Evolutionary conservation across 2,797 vertebrate species (phyloP).

Genomic region (Carduelis carduelis): DNA sequence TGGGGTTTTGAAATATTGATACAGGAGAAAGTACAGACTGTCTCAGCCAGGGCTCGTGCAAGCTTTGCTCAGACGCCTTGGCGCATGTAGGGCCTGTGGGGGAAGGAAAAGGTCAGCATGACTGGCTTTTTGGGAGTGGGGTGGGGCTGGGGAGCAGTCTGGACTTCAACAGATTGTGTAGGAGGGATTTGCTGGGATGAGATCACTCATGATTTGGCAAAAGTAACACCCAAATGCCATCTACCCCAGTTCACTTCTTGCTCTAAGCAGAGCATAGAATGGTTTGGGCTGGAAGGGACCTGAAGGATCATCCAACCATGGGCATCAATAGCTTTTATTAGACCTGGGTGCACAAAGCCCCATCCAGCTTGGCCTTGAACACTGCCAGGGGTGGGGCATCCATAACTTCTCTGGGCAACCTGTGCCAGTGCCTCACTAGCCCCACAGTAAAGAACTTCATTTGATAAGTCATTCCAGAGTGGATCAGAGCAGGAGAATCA

Average conservation of each 20-base stretch:
- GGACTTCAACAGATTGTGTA: background rate
- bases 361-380: background rate
- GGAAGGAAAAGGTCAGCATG: background rate
- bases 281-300: background rate
- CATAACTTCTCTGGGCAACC: background rate
- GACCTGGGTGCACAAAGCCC: background rate
- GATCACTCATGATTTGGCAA: background rate
- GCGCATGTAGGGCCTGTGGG: background rate
- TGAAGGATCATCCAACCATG: background rate
- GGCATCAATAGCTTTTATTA: background rate
- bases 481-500: background rate
- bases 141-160: background rate
- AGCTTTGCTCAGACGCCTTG: background rate
- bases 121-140: background rate
- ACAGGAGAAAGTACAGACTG: background rate
- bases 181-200: background rate
- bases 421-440: background rate
- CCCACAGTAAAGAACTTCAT: background rate
- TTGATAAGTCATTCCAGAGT: fast-evolving
- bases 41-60: background rate
- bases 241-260: background rate
- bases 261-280: background rate
- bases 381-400: background rate
- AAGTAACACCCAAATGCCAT: background rate
- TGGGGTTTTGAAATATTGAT: conserved; percentile 7